Percentiles rank a stretch among this genome's conserved stretches.
phyloP scores from a whole-genome alignment of 2,888 invertebrate genomes.

The Erebia palarica region DNA sequence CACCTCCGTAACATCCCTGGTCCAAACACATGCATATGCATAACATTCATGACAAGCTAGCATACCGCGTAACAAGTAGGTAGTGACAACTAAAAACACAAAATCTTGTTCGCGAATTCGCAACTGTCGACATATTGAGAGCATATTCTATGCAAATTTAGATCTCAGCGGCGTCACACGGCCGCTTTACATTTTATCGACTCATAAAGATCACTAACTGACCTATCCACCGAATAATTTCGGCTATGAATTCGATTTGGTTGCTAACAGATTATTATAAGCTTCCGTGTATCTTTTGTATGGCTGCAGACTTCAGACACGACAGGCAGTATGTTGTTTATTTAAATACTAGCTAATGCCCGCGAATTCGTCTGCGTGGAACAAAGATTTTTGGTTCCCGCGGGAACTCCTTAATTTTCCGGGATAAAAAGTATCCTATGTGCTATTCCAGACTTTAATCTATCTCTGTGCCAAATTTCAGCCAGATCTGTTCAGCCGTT shows the following conservation, averaged over 20 bases:
- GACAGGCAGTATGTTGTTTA: background rate
- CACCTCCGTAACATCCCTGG: too few relatives aligned
- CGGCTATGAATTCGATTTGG: slow-evolving; percentile 27
- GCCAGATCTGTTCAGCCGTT: too few relatives aligned
- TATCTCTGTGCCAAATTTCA: too few relatives aligned
- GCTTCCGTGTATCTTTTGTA: slow-evolving; percentile 28
- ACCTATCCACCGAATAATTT: slow-evolving; percentile 38
- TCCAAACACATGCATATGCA: too few relatives aligned
- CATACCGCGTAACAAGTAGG: background rate
- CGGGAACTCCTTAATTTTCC: too few relatives aligned
- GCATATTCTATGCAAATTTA: slow-evolving; percentile 18
- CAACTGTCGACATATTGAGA: background rate
- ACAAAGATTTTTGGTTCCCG: too few relatives aligned
- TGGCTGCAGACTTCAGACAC: slow-evolving; percentile 15
- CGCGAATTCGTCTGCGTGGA: too few relatives aligned
- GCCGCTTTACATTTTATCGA: slow-evolving; percentile 31
- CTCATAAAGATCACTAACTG: slow-evolving; percentile 35
- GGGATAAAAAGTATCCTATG: too few relatives aligned
- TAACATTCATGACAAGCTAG: background rate
- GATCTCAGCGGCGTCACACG: slow-evolving; percentile 11
- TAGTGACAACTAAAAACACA: background rate
- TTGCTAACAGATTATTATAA: slow-evolving; percentile 34
- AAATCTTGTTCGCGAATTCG: background rate
- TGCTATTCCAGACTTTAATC: too few relatives aligned
- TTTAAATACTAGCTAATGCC: too few relatives aligned